These are phyloP conservation scores for Rhinichthys osculus DNA, from an alignment of 2,797 vertebrate species.

Conservation along the genomic window DNA sequence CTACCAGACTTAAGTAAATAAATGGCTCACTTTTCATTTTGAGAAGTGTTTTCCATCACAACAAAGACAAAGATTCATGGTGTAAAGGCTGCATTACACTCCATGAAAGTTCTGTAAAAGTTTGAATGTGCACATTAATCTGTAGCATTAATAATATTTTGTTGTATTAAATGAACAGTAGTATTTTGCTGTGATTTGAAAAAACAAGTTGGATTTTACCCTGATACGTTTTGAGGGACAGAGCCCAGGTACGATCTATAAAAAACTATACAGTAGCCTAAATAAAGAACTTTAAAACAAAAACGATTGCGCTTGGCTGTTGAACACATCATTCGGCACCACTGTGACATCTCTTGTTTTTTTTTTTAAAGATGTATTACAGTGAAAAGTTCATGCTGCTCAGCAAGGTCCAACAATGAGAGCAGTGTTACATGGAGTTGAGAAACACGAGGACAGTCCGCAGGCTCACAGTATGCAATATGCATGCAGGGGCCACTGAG, in stretches of 20 bases:
- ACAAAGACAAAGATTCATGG: neutral
- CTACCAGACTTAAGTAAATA: conserved; percentile 3
- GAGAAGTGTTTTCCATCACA: neutral
- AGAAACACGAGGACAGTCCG: conserved; percentile 65
- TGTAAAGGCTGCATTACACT: neutral
- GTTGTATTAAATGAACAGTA: neutral
- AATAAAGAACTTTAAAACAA: conserved; percentile 2
- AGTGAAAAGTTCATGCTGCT: conserved; percentile 62
- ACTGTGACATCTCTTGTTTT: conserved; percentile 52
- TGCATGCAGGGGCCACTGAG: conserved; percentile 60
- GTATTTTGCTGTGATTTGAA: neutral
- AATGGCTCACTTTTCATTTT: neutral
- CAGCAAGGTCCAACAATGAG: conserved; percentile 53
- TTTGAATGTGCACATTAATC: neutral
- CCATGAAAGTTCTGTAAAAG: neutral
- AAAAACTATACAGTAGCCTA: neutral
- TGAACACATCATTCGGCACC: conserved; percentile 13
- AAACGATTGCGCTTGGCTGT: conserved; percentile 3
- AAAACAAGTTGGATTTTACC: neutral
- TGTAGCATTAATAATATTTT: neutral
- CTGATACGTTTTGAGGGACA: neutral
- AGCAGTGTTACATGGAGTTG: conserved; percentile 64
- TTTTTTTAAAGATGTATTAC: conserved; percentile 59
- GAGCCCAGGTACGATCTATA: neutral
- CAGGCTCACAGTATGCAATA: conserved; percentile 53